Base-by-base conservation (phyloP, 2,888 invertebrate genomes). In the Cremastobaeus sp. region DNA sequence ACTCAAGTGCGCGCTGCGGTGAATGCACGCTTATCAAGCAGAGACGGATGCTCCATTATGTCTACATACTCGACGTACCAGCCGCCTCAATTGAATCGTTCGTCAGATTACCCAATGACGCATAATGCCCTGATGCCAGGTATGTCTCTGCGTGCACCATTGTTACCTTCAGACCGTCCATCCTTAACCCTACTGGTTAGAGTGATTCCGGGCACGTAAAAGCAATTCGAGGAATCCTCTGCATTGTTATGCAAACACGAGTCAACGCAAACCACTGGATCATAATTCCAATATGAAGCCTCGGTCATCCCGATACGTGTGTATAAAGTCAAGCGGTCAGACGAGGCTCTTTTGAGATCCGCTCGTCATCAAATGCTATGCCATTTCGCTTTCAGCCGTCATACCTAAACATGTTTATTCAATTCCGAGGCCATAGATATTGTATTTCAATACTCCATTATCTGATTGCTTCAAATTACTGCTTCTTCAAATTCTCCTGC, bases 41-140 rank as follows among this genome's bases (percentile, higher is more conserved):
- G 82, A 83, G 84, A 83, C 82, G 84, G 84, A 84, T 85, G 85
- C 85, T 85, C 85, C 82, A 86, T 86, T 86, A 86, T 86, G 84
- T 85, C 82, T 82, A 83, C 85, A 86, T 86, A 83, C 86, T 84
- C 85, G 82, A 84, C 83, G 83, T 86, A 83, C 86, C 86, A 78
- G 77, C 78, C 78, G 84, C 78, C 84, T 85, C 84, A 84, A 86
- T 86, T 86, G 86, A 87, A 87, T 86, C 86, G 84, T 84, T 85
- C 83, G 81, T 83, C 83, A 84, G 86, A 86, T 87, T 87, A 86
- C 80, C 85, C 86, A 86, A 85, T 86, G 86, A 86, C 83, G 86
- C 85, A 86, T 86, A 84, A 86, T 86, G 85, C 79, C 73, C 65
- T 65, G 77, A 77, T 76, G 79, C 55, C 78, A 77, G 78, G 80